phyloP scores from a whole-genome alignment of 2,888 invertebrate species.

The Gortyna flavago region DNA sequence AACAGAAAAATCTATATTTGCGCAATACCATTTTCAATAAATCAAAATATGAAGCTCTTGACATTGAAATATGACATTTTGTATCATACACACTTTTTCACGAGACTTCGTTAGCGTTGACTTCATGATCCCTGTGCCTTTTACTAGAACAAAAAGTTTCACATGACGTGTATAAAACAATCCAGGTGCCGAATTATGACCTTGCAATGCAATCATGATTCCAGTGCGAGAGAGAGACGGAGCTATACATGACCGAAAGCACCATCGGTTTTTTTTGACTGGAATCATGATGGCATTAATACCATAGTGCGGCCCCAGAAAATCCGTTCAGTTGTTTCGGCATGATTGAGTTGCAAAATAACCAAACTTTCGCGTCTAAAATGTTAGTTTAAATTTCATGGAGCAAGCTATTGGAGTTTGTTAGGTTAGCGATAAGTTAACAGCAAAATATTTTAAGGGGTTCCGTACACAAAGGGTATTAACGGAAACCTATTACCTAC shows the following conservation, averaged over 20 bases:
- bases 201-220: not conserved
- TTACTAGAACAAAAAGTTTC: constrained; percentile 5
- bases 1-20: not conserved
- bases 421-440: not conserved
- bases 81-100: not conserved
- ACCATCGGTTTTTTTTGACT: not conserved
- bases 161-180: constrained; percentile 2
- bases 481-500: not conserved
- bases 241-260: not conserved
- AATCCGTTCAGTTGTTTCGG: constrained; percentile 16
- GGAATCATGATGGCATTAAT: not conserved
- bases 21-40: not conserved
- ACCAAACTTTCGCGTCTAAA: constrained; percentile 6
- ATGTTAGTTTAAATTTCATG: constrained; percentile 10
- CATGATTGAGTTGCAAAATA: constrained; percentile 34
- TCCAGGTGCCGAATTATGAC: not conserved
- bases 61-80: not conserved
- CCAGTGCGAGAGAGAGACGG: not conserved
- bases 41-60: not conserved
- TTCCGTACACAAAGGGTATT: not conserved
- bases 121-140: constrained; percentile 5
- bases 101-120: not conserved
- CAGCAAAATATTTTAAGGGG: not conserved
- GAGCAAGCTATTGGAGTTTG: constrained; percentile 7
- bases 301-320: not conserved